A percentile compares a stretch with the other conserved stretches of the same genome.
Evolutionary conservation across 2,113 vertebrate genomes (phyloP).

Genomic region (Pygoscelis antarcticus): DNA sequence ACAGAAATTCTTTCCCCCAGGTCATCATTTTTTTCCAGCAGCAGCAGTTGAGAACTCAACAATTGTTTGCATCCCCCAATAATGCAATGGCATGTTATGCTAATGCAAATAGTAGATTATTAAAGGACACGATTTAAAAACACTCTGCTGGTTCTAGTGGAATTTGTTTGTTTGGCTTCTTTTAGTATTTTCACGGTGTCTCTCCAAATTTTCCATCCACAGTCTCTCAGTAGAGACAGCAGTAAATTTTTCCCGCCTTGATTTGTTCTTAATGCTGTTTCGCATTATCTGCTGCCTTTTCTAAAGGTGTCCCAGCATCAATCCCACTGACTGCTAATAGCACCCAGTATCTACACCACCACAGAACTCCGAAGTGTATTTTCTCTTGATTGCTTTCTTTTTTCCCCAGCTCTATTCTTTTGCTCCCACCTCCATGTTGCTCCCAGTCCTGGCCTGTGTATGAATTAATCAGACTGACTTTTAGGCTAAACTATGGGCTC

Average conservation of each 20-base stretch:
- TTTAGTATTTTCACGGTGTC: neutral
- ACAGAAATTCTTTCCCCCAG: slow-evolving; percentile 33
- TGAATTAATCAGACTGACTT: neutral
- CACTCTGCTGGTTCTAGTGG: neutral
- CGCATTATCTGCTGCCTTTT: neutral
- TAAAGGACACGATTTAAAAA: slow-evolving; percentile 40
- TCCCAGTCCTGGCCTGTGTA: neutral
- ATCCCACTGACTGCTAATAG: neutral
- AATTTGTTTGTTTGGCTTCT: slow-evolving; percentile 28
- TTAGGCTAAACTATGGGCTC: neutral
- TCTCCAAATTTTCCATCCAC: neutral
- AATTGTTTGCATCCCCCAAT: slow-evolving; percentile 7
- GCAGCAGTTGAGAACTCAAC: slow-evolving; percentile 28
- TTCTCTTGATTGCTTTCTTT: neutral
- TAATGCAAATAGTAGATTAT: slow-evolving; percentile 24
- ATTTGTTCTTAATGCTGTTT: slow-evolving; percentile 14
- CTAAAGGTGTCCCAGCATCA: neutral
- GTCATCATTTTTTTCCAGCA: slow-evolving; percentile 39
- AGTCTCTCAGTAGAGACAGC: neutral
- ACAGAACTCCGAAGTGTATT: neutral
- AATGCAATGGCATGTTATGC: slow-evolving; percentile 3
- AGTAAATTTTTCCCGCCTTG: neutral
- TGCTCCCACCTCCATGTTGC: neutral
- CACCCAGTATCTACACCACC: neutral
- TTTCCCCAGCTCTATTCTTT: neutral